These are phyloP conservation scores for Eulemur albifrons DNA, from an alignment of 2,797 vertebrate genomes.

Conservation along the genomic window DNA sequence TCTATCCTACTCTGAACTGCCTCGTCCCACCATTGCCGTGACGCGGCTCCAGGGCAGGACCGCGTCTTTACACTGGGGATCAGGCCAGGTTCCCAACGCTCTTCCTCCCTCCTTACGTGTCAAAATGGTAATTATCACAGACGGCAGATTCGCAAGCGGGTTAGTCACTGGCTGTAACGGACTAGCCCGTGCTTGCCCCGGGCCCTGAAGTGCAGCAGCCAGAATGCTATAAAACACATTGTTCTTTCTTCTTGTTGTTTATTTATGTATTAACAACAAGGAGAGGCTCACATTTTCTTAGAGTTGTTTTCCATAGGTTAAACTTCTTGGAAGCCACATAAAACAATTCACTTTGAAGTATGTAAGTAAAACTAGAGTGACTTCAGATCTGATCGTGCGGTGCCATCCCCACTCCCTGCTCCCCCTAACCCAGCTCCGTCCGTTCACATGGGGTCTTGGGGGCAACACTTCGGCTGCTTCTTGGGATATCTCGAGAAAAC, in stretches of 20 bases:
- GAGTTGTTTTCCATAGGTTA: neutral
- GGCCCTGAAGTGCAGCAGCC: slow-evolving; percentile 35
- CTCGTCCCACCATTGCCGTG: neutral
- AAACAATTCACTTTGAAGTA: neutral
- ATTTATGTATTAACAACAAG: slow-evolving; percentile 22
- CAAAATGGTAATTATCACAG: slow-evolving; percentile 57
- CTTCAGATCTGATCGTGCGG: neutral
- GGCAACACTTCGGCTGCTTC: neutral
- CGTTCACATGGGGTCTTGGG: no score
- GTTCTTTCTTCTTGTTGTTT: slow-evolving; percentile 31
- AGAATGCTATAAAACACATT: neutral
- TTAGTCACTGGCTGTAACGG: neutral
- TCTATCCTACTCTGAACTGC: slow-evolving; percentile 78
- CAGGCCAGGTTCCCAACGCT: neutral
- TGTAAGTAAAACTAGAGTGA: neutral
- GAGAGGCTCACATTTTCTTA: neutral
- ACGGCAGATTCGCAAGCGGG: slow-evolving; percentile 2
- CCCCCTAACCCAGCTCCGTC: neutral
- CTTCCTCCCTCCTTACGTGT: slow-evolving; percentile 51
- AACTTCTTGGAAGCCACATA: slow-evolving; percentile 18
- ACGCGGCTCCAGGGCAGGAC: neutral
- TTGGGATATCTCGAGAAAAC: neutral
- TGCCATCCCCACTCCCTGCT: rapidly evolving
- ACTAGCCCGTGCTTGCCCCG: neutral
- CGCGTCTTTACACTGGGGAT: rapidly evolving